Base-by-base conservation (phyloP, 2,888 invertebrate genomes). In the Gymnosoma rotundatum region DNA sequence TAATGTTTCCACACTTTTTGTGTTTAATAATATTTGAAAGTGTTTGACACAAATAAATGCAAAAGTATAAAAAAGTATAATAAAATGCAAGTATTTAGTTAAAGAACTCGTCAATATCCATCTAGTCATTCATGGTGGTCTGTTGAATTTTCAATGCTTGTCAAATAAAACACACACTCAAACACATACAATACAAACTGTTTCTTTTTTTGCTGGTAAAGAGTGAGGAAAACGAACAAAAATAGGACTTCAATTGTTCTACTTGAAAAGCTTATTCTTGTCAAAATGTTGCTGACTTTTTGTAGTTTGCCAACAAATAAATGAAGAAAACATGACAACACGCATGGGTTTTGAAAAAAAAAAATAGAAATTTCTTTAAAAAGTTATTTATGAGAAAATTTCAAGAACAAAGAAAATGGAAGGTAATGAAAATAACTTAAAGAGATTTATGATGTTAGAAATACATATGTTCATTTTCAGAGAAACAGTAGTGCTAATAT, bases 191-290 rank as follows among this genome's bases (percentile, higher is more conserved):
- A n/a, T n/a, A 42, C 36, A 61, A 61, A 36, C 12, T 66, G 10
- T 12, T 75, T 36, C 8, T 48, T 4, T 32, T 32, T 32, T 20
- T 75, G 56, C 61, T 6, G 69, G 5, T 45, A 7, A n/a, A 56
- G 25, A 58, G 45, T 20, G 75, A 16, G 6, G n/a, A 12, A 56
- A 54, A 64, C 32, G 16, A 10, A 75, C 12, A 70, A 54, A 82
- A 76, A 82, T 82, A 82, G 82, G 75, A 82, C 76, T 72, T 45
- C 82, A 82, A 70, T 50, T 81, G 81, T 81, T 81, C 67, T 56
- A 74, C 81, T 75, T 58, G 69, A 76, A 73, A 76, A 72, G 76
- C 66, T 60, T 60, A 72, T 72, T 66, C 42, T 76, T 76, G 64
- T 56, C 50, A 74, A 63, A 78, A 56, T 64, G 56, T 66, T 73